These are phyloP conservation scores for Papilio xuthus DNA, from an alignment of 1,140 invertebrate species.

Conservation along the genomic window DNA sequence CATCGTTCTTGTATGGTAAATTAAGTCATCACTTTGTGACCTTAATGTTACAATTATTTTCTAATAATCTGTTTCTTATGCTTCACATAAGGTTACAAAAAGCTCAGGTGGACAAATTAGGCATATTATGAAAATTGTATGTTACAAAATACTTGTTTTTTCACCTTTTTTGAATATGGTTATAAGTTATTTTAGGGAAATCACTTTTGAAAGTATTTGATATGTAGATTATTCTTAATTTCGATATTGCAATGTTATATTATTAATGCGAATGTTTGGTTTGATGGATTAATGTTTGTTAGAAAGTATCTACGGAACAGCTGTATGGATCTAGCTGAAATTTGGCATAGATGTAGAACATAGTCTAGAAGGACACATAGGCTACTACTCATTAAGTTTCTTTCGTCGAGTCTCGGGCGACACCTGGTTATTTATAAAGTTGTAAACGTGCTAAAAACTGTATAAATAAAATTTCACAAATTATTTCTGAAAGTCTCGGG, in stretches of 20 bases:
- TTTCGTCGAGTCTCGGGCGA: too few relatives aligned
- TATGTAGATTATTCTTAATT: too few relatives aligned
- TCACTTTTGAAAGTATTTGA: too few relatives aligned
- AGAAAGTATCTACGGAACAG: too few relatives aligned
- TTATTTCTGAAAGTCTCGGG: neutral
- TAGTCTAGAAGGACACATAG: too few relatives aligned
- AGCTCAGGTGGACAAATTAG: neutral
- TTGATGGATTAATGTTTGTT: too few relatives aligned
- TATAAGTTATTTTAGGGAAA: neutral
- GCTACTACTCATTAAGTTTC: too few relatives aligned
- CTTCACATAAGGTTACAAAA: slow-evolving; percentile 2
- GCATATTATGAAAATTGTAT: neutral
- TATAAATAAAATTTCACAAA: neutral
- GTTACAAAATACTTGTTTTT: neutral
- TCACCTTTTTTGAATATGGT: too few relatives aligned
- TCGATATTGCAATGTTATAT: too few relatives aligned
- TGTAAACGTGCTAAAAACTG: neutral
- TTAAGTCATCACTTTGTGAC: slow-evolving; percentile 9
- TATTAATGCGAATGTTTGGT: too few relatives aligned
- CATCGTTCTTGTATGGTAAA: neutral
- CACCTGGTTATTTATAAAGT: neutral
- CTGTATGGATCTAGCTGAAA: too few relatives aligned
- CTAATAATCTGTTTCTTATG: slow-evolving; percentile 21
- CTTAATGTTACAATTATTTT: slow-evolving; percentile 21
- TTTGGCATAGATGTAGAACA: too few relatives aligned